These are phyloP conservation scores for Phorcus lineatus DNA, from an alignment of 2,888 invertebrate genomes.

Conservation along the genomic window DNA sequence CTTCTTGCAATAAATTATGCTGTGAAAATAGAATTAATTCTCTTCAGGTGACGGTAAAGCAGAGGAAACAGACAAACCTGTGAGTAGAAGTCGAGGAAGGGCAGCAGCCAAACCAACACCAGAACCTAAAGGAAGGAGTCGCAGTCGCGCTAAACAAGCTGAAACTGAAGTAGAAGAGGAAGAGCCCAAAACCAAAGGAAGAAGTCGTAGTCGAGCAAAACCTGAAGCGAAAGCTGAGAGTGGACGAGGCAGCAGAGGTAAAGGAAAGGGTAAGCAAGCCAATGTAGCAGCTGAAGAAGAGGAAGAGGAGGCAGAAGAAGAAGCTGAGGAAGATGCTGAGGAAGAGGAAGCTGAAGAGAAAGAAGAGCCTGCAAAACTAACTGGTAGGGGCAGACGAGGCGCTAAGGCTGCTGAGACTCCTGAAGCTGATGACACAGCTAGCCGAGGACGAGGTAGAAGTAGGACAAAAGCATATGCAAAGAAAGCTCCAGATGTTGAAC, in stretches of 20 bases:
- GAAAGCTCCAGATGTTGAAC: too few relatives aligned
- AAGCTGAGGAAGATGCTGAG: background rate
- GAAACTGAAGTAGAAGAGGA: conserved; percentile 4
- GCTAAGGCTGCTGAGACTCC: background rate
- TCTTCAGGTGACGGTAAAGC: background rate
- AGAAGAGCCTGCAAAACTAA: background rate
- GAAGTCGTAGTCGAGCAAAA: conserved; percentile 20
- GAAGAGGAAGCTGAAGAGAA: background rate
- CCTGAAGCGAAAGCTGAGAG: conserved; percentile 18
- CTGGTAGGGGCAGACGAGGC: background rate
- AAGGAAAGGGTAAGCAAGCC: conserved; percentile 20
- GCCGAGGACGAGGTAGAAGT: too few relatives aligned
- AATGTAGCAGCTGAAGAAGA: background rate
- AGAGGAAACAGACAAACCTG: conserved; percentile 8
- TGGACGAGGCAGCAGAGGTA: background rate
- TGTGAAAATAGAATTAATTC: too few relatives aligned
- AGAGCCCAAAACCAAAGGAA: conserved; percentile 17
- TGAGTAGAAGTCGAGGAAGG: background rate
- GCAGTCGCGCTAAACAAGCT: background rate
- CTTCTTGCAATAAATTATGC: too few relatives aligned
- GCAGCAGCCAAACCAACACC: background rate
- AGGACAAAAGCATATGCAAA: too few relatives aligned
- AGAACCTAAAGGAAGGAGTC: conserved; percentile 13
- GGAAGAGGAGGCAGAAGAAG: background rate
- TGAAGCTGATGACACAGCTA: background rate